phyloP scores from a whole-genome alignment of 2,888 invertebrate species.

The Chrysodeixis includens region DNA sequence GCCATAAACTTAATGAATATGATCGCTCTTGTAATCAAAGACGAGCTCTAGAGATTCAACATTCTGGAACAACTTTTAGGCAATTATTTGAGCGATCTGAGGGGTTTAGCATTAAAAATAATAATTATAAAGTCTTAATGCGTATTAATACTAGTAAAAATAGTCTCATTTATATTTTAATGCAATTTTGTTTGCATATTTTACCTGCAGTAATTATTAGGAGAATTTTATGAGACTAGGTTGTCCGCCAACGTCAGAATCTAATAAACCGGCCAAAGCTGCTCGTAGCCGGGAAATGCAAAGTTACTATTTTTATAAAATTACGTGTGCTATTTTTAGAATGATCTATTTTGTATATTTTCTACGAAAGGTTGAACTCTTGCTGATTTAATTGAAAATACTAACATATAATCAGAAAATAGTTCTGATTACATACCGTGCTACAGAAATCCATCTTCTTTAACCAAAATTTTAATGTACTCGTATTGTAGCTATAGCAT shows the following conservation, averaged over 20 bases:
- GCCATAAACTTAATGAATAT: neutral
- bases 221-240: conserved; percentile 2
- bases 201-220: neutral
- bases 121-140: neutral
- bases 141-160: neutral
- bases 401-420: too few species aligned
- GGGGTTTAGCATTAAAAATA: neutral
- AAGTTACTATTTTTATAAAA: neutral
- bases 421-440: too few species aligned
- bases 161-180: neutral
- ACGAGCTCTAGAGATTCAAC: neutral
- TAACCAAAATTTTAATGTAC: too few species aligned
- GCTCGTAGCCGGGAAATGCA: conserved; percentile 3
- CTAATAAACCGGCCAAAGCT: neutral
- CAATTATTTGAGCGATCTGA: neutral
- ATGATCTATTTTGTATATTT: neutral
- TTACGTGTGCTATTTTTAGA: neutral
- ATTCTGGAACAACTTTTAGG: neutral
- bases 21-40: neutral
- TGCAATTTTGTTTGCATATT: neutral
- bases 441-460: too few species aligned
- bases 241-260: neutral
- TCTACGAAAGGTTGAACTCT: too few species aligned
- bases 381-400: too few species aligned
- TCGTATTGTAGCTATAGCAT: too few species aligned